phyloP scores from a whole-genome alignment of 2,113 vertebrate genomes.

The Etia nguti region DNA sequence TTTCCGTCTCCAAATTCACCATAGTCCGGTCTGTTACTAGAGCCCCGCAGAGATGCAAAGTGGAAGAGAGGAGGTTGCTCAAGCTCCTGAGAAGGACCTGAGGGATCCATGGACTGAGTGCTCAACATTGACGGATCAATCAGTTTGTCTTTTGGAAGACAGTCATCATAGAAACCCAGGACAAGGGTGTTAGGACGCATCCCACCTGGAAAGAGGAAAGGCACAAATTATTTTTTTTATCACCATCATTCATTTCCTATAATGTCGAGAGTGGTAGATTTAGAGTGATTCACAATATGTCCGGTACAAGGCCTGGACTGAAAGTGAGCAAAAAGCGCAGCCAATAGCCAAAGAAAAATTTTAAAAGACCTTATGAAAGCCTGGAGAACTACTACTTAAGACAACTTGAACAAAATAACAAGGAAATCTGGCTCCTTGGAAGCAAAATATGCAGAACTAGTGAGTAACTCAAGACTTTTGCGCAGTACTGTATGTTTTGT shows the following conservation, averaged over 20 bases:
- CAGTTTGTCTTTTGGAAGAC: slow-evolving; percentile 71
- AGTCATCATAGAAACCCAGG: slow-evolving; percentile 83
- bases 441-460: background rate
- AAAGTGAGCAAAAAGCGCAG: background rate
- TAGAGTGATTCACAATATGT: background rate
- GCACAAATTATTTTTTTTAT: background rate
- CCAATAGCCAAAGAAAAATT: rapidly evolving
- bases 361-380: background rate
- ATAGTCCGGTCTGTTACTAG: background rate
- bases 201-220: slow-evolving; percentile 69
- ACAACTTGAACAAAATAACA: background rate
- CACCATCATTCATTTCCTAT: background rate
- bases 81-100: background rate
- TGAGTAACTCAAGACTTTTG: background rate
- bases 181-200: slow-evolving; percentile 91
- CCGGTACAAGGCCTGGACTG: background rate
- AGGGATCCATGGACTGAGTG: slow-evolving; percentile 7
- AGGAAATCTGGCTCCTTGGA: background rate
- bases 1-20: slow-evolving; percentile 63
- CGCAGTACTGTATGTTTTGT: background rate
- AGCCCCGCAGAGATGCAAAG: slow-evolving; percentile 67
- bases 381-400: background rate
- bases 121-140: slow-evolving; percentile 50
- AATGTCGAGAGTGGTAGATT: background rate
- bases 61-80: slow-evolving; percentile 46